A percentile compares a stretch with the other conserved stretches of the same genome.
Evolutionary conservation across 1,140 invertebrate genomes (phyloP).

Genomic region (Pogonomyrmex californicus): DNA sequence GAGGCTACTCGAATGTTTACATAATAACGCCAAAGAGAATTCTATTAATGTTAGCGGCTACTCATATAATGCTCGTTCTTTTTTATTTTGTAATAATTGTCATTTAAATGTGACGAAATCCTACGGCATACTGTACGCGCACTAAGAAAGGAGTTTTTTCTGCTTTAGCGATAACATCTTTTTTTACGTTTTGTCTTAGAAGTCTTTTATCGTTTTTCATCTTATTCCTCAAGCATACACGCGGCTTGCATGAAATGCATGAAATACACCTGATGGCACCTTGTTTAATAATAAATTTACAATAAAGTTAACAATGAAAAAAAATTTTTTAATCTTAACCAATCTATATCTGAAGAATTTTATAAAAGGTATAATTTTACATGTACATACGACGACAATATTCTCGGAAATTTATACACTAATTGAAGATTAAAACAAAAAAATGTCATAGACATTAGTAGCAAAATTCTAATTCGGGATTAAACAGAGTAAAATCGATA

Average conservation of each 20-base stretch:
- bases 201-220: not conserved
- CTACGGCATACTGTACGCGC: constrained; percentile 46
- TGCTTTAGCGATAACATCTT: constrained; percentile 51
- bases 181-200: constrained; percentile 27
- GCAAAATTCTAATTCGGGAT: constrained; percentile 38
- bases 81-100: constrained; percentile 46
- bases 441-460: not conserved
- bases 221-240: constrained; percentile 5
- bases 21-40: constrained; percentile 76
- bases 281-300: constrained; percentile 23
- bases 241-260: constrained; percentile 10
- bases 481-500: not conserved
- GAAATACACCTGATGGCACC: not conserved
- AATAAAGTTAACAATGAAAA: constrained; percentile 17
- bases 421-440: constrained; percentile 2
- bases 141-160: constrained; percentile 59
- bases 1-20: constrained; percentile 66
- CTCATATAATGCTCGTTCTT: constrained; percentile 52
- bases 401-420: constrained; percentile 26
- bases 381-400: constrained; percentile 12
- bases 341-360: constrained; percentile 8
- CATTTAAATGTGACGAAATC: constrained; percentile 62
- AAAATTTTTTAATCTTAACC: constrained; percentile 12
- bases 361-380: constrained; percentile 12
- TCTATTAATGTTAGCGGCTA: constrained; percentile 69